Percentiles rank a stretch among this genome's conserved stretches.
Conservation (phyloP, 2,888 invertebrate genomes). For the Linyphia triangularis region DNA sequence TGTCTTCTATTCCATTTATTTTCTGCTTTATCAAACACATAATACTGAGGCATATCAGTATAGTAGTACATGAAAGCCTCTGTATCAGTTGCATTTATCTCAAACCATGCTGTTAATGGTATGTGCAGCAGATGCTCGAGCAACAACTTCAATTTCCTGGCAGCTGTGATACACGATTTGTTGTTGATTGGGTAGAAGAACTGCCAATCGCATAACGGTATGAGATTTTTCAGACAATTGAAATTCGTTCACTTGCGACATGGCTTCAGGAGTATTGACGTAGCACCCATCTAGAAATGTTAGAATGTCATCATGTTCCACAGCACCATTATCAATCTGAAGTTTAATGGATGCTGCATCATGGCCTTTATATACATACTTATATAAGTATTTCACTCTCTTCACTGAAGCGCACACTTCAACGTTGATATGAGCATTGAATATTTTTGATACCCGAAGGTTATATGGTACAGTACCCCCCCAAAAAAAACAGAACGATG, state of each 20-base stretch:
- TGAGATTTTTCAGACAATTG: slow-evolving; percentile 78
- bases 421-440: slow-evolving; percentile 80
- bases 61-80: slow-evolving; percentile 1
- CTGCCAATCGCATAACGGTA: slow-evolving; percentile 78
- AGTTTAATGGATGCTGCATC: slow-evolving; percentile 5
- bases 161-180: slow-evolving; percentile 75
- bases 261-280: slow-evolving; percentile 57
- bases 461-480: slow-evolving; percentile 69
- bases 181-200: slow-evolving; percentile 78
- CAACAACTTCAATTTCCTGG: slow-evolving; percentile 71
- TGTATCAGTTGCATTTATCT: slow-evolving; percentile 69
- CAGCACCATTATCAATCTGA: not conserved
- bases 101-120: slow-evolving; percentile 76
- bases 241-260: slow-evolving; percentile 74
- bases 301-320: slow-evolving; percentile 49
- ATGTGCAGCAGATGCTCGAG: slow-evolving; percentile 44
- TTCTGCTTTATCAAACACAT: slow-evolving; percentile 48
- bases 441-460: slow-evolving; percentile 74
- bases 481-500: no score
- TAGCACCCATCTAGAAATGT: slow-evolving; percentile 25
- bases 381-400: slow-evolving; percentile 30
- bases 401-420: slow-evolving; percentile 77
- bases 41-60: slow-evolving; percentile 53
- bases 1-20: slow-evolving; percentile 25
- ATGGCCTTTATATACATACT: slow-evolving; percentile 63